Conservation (phyloP, 2,113 vertebrate species). For the Axis porcinus region DNA sequence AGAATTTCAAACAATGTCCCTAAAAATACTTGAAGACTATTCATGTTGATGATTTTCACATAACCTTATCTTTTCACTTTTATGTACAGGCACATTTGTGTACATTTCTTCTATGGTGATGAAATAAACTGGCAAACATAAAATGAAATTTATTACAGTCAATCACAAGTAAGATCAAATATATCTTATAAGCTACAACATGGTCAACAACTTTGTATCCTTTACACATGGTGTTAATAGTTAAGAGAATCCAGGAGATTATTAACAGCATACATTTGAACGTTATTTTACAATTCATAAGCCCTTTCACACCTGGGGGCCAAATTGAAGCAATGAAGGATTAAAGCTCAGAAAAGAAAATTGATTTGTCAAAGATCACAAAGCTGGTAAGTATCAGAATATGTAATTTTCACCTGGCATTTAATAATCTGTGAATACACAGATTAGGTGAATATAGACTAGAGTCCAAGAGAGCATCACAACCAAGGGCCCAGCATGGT, state of each 20-base stretch:
- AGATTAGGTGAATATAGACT: neutral
- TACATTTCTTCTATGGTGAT: neutral
- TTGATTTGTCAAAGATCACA: constrained; percentile 32
- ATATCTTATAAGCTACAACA: neutral
- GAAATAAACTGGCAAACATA: constrained; percentile 30
- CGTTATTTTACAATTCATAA: constrained; percentile 13
- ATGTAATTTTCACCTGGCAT: neutral
- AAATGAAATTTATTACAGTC: constrained; percentile 22
- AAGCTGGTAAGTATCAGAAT: neutral
- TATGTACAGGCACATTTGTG: neutral
- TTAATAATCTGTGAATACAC: neutral
- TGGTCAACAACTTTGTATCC: neutral
- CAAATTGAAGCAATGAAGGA: neutral
- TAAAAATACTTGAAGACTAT: neutral
- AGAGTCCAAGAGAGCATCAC: neutral
- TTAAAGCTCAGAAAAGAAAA: neutral
- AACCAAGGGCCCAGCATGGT: neutral
- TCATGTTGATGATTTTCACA: neutral
- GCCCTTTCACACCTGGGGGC: neutral
- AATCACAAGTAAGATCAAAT: constrained; percentile 16
- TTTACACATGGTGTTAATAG: neutral
- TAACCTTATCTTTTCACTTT: neutral
- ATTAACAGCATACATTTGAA: neutral
- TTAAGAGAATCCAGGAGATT: neutral
- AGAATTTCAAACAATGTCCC: neutral